phyloP scores from a whole-genome alignment of 2,113 vertebrate species.

The Chloebia gouldiae region DNA sequence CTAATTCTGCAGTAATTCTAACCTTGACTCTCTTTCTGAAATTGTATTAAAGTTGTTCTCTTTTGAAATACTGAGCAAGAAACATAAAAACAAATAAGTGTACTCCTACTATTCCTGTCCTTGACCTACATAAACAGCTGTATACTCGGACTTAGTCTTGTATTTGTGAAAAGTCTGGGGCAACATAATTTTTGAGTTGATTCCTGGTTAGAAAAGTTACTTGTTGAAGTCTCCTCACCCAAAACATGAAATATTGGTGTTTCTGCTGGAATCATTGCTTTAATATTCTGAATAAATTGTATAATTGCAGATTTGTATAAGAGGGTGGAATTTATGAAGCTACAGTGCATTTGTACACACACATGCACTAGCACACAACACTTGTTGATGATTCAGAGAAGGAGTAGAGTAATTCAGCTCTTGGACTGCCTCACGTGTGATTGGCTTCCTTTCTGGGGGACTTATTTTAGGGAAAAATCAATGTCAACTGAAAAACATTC shows the following conservation, averaged over 20 bases:
- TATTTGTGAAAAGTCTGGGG: neutral
- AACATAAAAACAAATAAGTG: neutral
- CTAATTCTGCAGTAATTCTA: neutral
- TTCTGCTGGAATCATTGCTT: neutral
- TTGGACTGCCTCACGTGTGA: slow-evolving; percentile 70
- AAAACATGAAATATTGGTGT: neutral
- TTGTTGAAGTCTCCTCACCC: neutral
- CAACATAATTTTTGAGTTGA: neutral
- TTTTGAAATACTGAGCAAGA: neutral
- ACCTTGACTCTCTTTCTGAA: neutral
- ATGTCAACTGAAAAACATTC: slow-evolving; percentile 69
- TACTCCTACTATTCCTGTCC: neutral
- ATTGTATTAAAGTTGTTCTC: neutral
- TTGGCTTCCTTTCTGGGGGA: slow-evolving; percentile 71
- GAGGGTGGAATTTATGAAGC: slow-evolving; percentile 29
- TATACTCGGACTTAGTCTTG: neutral
- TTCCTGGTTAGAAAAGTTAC: neutral
- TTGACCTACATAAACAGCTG: slow-evolving; percentile 15
- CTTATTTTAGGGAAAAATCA: slow-evolving; percentile 75
- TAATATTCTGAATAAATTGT: neutral
- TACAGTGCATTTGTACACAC: slow-evolving; percentile 63
- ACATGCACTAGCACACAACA: slow-evolving; percentile 62
- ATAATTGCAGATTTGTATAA: neutral
- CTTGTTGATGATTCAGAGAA: slow-evolving; percentile 71
- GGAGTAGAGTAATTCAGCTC: slow-evolving; percentile 75